A percentile compares a stretch with the other conserved stretches of the same genome.
Conservation (phyloP, 2,113 vertebrate genomes). For the Clupea harengus region DNA sequence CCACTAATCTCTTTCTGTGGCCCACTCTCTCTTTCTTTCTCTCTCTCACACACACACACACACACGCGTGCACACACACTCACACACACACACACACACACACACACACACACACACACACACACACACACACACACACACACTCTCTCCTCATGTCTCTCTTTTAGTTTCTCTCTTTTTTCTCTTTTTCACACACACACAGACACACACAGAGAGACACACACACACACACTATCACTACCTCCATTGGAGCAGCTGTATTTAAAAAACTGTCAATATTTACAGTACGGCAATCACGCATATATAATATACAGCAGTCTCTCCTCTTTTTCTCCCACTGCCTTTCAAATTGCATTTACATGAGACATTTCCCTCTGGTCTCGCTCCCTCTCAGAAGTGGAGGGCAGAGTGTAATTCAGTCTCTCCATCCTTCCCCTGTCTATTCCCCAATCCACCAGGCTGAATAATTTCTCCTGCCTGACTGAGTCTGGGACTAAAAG, state of each 20-base stretch:
- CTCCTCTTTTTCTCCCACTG: background rate
- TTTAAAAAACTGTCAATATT: slow-evolving; percentile 7
- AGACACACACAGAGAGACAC: background rate
- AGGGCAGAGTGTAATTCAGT: background rate
- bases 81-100: background rate
- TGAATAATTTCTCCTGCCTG: background rate
- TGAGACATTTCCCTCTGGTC: background rate
- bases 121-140: slow-evolving; percentile 1
- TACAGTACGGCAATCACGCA: background rate
- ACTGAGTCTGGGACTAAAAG: background rate
- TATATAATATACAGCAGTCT: background rate
- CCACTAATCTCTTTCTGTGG: slow-evolving; percentile 48
- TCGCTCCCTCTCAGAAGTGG: background rate
- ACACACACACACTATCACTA: background rate
- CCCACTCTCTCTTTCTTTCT: background rate
- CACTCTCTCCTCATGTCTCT: background rate
- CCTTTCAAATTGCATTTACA: background rate
- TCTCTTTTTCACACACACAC: slow-evolving; percentile 8
- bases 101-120: slow-evolving; percentile 9
- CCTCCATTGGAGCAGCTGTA: background rate
- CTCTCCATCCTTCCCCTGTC: background rate
- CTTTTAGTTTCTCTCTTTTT: no score
- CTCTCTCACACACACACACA: background rate
- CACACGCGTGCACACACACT: background rate
- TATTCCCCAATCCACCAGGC: background rate